phyloP scores from a whole-genome alignment of 2,113 vertebrate genomes.

The Thalassoma bifasciatum region DNA sequence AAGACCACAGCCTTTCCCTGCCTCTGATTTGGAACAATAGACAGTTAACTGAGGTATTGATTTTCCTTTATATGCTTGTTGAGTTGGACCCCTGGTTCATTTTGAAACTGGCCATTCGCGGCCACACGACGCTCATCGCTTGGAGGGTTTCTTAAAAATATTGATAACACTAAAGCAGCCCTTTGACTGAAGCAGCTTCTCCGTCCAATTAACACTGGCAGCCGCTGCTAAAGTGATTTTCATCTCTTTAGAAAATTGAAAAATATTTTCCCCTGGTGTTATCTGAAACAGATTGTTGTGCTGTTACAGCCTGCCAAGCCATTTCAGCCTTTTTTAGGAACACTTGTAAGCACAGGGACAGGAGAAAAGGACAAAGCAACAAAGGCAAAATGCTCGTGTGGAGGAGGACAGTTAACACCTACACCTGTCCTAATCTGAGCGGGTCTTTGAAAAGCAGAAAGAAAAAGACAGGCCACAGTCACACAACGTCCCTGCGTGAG shows the following conservation, averaged over 20 bases:
- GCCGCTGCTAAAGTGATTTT: conserved; percentile 30
- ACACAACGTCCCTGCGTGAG: not conserved
- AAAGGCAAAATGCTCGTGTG: conserved; percentile 14
- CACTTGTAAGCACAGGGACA: conserved; percentile 3
- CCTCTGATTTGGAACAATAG: conserved; percentile 57
- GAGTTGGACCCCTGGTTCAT: conserved; percentile 33
- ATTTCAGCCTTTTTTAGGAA: conserved; percentile 12
- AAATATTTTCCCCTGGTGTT: conserved; percentile 25
- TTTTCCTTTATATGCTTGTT: conserved; percentile 50
- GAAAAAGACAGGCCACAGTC: not conserved
- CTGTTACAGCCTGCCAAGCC: conserved; percentile 7
- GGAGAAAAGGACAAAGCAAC: conserved; percentile 20
- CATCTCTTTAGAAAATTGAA: conserved; percentile 32
- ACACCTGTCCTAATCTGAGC: conserved; percentile 43
- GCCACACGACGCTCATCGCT: conserved; percentile 1
- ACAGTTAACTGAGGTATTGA: conserved; percentile 64
- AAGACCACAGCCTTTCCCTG: conserved; percentile 20
- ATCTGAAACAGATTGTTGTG: conserved; percentile 22
- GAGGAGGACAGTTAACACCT: conserved; percentile 43
- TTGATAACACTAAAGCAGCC: conserved; percentile 30
- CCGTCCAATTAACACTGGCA: conserved; percentile 42
- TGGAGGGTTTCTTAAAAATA: conserved; percentile 29
- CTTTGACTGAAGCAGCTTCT: conserved; percentile 20
- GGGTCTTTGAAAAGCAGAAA: conserved; percentile 14
- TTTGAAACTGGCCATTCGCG: conserved; percentile 41